Evolutionary conservation across 2,888 invertebrate genomes (phyloP), one percentile per base, ranked within the genome.

Genomic region (Ophion costatus): DNA sequence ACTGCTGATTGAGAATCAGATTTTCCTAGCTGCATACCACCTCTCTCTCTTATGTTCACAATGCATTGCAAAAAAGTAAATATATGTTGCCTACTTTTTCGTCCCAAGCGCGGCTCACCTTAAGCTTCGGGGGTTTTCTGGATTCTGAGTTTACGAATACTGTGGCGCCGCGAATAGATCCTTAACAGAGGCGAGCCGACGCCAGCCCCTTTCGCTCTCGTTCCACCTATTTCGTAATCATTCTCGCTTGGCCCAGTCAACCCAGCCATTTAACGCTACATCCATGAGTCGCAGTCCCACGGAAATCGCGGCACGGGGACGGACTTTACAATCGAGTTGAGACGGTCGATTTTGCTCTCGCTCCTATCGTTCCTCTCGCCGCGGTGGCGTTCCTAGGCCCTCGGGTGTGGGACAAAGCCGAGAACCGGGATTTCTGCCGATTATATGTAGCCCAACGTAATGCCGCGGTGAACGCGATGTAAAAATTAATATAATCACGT

Each of bases 171-270:
- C 69, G 63, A 70, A 78, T 70, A 70, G 78, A 81, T 81, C 81
- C 82, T 61, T 61, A 75, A 63, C 69, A 59, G 83, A 80, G 73
- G 57, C 56, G 33, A 61, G 63, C 76, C 59, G 74, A 70, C 82
- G 67, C 82, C 45, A 82, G 80, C 75, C 81, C 85, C 87, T 87
- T 87, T 87, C 87, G 84, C 87, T 86, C 85, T 88, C 87, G 84
- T 87, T 87, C 82, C 77, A 86, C 75, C 78, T 63, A 85, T 88
- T 88, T 85, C 87, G 86, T 87, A 88, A 88, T 87, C 69, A 66
- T 79, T 74, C 81, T 66, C 79, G 82, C 78, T 74, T 77, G 81
- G 83, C 84, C 70, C 79, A 79, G 78, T 78, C 78, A 64, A 76
- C 73, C 51, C 75, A 74, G 61, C 77, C 45, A 67, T 42, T 45